These are phyloP conservation scores for Argynnis bischoffii DNA, from an alignment of 2,888 invertebrate genomes.

Conservation along the genomic window DNA sequence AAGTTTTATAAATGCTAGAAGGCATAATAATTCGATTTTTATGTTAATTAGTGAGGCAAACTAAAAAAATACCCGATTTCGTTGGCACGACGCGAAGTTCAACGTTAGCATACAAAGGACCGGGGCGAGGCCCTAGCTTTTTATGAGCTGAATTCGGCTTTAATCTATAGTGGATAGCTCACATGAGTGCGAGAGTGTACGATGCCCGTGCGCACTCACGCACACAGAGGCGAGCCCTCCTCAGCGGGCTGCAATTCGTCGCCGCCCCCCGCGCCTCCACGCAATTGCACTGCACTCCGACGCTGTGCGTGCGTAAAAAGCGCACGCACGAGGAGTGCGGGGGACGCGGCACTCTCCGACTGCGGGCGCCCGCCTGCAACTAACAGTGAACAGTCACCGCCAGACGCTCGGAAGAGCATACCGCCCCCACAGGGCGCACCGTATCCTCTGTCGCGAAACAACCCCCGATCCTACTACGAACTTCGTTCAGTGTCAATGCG, in stretches of 20 bases:
- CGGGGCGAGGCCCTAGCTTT: constrained; percentile 68
- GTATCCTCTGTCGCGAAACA: constrained; percentile 59
- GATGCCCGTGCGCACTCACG: constrained; percentile 66
- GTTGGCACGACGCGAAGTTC: constrained; percentile 66
- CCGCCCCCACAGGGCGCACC: constrained; percentile 76
- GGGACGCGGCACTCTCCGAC: constrained; percentile 59
- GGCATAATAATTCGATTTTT: constrained; percentile 60
- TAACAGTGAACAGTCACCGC: constrained; percentile 74
- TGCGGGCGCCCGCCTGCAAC: constrained; percentile 58
- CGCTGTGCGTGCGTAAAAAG: constrained; percentile 79
- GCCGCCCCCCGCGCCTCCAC: constrained; percentile 63
- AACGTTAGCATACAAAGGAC: constrained; percentile 74
- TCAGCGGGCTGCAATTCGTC: constrained; percentile 80
- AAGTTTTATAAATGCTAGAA: constrained; percentile 48
- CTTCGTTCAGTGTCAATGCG: constrained; percentile 70
- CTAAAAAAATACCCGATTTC: constrained; percentile 60
- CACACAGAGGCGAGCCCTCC: constrained; percentile 70
- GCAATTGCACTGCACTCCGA: constrained; percentile 80
- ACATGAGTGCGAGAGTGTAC: constrained; percentile 49
- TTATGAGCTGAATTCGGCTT: constrained; percentile 73
- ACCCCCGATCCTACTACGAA: constrained; percentile 68
- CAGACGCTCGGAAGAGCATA: constrained; percentile 75
- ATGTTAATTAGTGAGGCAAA: constrained; percentile 57
- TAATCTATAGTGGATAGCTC: constrained; percentile 60
- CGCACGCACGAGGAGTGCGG: constrained; percentile 77